These are phyloP conservation scores for Drosophila arawakana DNA, from an alignment of 1,140 invertebrate genomes.

Conservation along the genomic window DNA sequence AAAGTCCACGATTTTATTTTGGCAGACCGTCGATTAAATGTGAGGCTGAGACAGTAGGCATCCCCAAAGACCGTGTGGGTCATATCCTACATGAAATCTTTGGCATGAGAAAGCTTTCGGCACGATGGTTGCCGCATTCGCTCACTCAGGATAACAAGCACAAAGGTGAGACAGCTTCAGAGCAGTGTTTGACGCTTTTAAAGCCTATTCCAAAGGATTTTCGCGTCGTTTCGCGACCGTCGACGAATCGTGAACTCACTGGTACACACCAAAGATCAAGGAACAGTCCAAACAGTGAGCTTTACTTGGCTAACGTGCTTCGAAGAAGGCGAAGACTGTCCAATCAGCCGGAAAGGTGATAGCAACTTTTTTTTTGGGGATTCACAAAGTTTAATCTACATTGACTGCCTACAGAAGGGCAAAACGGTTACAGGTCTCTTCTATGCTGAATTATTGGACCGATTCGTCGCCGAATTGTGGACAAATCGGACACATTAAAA, in stretches of 20 bases:
- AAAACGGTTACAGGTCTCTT: conserved; percentile 3
- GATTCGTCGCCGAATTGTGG: conserved; percentile 1
- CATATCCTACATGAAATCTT: conserved; percentile 51
- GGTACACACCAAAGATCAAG: conserved; percentile 19
- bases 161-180: conserved; percentile 26
- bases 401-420: neutral
- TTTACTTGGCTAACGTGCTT: neutral
- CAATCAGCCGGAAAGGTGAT: conserved; percentile 22
- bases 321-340: neutral
- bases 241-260: conserved; percentile 24
- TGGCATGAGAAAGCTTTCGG: conserved; percentile 59
- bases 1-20: neutral
- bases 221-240: conserved; percentile 22
- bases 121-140: conserved; percentile 72
- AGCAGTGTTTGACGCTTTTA: conserved; percentile 26
- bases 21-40: neutral
- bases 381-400: no score
- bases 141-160: conserved; percentile 71
- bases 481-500: neutral
- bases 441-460: conserved; percentile 3
- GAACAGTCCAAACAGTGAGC: neutral
- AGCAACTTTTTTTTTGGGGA: no score
- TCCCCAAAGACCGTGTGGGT: neutral
- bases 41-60: conserved; percentile 3
- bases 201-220: conserved; percentile 8